Evolutionary conservation across 2,113 vertebrate species (phyloP).

Genomic region (Chamaetylas fuelleborni): DNA sequence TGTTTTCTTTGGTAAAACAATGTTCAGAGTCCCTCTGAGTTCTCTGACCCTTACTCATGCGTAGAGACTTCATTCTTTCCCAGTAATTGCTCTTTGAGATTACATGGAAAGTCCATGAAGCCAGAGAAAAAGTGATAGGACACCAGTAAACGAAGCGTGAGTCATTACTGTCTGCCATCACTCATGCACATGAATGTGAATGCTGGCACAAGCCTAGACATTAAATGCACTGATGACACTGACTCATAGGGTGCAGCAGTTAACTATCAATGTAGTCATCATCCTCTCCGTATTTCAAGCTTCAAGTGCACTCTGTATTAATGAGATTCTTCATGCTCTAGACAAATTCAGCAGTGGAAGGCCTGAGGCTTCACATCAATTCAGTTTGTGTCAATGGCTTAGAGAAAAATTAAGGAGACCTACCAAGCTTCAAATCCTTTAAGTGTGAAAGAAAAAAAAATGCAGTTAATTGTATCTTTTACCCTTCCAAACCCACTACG

Average conservation of each 20-base stretch:
- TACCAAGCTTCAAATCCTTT: constrained; percentile 8
- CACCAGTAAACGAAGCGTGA: constrained; percentile 50
- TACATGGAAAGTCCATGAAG: neutral
- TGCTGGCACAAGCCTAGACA: constrained; percentile 23
- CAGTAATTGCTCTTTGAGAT: constrained; percentile 36
- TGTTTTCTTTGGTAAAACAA: neutral
- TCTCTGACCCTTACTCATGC: neutral
- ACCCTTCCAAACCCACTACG: neutral
- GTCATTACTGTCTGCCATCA: constrained; percentile 55
- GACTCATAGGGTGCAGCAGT: constrained; percentile 50
- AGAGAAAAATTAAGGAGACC: neutral
- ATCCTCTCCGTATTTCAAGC: neutral
- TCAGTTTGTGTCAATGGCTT: constrained; percentile 20
- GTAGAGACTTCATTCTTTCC: neutral
- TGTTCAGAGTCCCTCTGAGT: neutral
- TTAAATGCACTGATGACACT: constrained; percentile 48
- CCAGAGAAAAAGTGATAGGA: constrained; percentile 9
- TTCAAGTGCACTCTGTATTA: constrained; percentile 46
- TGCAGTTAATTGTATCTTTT: neutral
- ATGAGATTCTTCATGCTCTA: constrained; percentile 56
- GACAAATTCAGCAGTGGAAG: constrained; percentile 47
- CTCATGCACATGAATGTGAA: constrained; percentile 24
- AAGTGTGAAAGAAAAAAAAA: neutral
- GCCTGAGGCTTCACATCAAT: constrained; percentile 44
- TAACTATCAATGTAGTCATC: constrained; percentile 42